A percentile compares a stretch with the other conserved stretches of the same genome.
Evolutionary conservation across 2,113 vertebrate genomes (phyloP).

Genomic region (Rhombomys opimus): DNA sequence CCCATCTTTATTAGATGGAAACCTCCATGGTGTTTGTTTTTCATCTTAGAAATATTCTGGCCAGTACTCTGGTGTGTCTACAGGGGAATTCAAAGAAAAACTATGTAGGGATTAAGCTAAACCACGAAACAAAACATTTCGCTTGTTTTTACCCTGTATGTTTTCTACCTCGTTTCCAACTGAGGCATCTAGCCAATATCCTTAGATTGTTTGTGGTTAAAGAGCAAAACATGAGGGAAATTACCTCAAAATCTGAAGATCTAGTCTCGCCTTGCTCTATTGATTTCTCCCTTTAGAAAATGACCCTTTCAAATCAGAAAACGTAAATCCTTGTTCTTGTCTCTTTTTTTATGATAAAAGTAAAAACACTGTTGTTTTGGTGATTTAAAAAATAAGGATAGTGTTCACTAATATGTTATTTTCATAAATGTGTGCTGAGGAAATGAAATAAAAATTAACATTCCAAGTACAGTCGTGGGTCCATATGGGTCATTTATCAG

Average conservation of each 20-base stretch:
- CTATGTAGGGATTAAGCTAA: conserved; percentile 20
- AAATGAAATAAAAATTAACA: neutral
- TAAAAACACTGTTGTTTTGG: neutral
- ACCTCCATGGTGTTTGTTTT: neutral
- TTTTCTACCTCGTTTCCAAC: neutral
- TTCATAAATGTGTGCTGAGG: neutral
- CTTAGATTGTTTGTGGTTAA: neutral
- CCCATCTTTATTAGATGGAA: neutral
- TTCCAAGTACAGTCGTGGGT: neutral
- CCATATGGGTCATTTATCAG: neutral
- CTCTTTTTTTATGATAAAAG: neutral
- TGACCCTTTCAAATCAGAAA: neutral
- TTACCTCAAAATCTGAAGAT: neutral
- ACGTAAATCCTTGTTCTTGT: neutral
- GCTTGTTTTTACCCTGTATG: neutral
- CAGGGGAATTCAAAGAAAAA: neutral
- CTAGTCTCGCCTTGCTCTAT: neutral
- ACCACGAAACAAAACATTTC: neutral
- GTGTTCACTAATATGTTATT: neutral
- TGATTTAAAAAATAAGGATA: neutral
- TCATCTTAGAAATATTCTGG: conserved; percentile 19
- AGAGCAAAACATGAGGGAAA: neutral
- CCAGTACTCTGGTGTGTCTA: neutral
- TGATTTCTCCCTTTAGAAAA: conserved; percentile 23
- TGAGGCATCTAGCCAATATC: neutral